Evolutionary conservation across 2,888 invertebrate species (phyloP), one percentile per base, ranked within the genome.

Genomic region (Tipula lateralis): DNA sequence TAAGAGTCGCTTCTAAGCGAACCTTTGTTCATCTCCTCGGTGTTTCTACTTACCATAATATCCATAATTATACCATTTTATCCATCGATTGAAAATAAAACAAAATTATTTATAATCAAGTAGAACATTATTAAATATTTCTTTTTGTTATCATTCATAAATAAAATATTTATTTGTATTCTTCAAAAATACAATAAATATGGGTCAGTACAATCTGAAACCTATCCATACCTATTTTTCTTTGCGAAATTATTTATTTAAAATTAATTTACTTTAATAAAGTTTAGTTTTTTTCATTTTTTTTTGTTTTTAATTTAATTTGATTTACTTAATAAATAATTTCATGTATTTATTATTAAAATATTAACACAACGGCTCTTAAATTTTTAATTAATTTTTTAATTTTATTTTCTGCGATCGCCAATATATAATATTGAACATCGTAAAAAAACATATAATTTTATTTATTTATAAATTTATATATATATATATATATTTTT

Each of bases 41-140:
- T 44, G n/a, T n/a, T n/a, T n/a, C 2, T 44, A 44, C 44, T 44
- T 44, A 44, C 44, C 44, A 3, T 7, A 44, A 44, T 3, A 1
- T 44, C 36, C 12, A n/a, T n/a, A n/a, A 1, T 44, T 44, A n/a
- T 44, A n/a, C 9, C 32, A 2, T 13, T 39, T 9, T 7, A 44
- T 36, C 36, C 2, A 44, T 44, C 9, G n/a, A 4, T 44, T 66
- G 9, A 9, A 66, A 66, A 7, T 24, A 66, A 66, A 66, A 66
- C 66, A 66, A 24, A 66, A 66, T 66, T 9, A 24, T 83, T 83
- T 83, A 83, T 83, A 83, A 83, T 83, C 83, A 83, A 83, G 83
- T 83, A 83, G 83, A 83, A 83, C 83, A 83, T 83, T 83, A 83
- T 83, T 83, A 83, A 83, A 83, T 83, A 83, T 83, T 83, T 83